Evolutionary conservation across 2,113 vertebrate genomes (phyloP).

Genomic region (Beaufortia kweichowensis): DNA sequence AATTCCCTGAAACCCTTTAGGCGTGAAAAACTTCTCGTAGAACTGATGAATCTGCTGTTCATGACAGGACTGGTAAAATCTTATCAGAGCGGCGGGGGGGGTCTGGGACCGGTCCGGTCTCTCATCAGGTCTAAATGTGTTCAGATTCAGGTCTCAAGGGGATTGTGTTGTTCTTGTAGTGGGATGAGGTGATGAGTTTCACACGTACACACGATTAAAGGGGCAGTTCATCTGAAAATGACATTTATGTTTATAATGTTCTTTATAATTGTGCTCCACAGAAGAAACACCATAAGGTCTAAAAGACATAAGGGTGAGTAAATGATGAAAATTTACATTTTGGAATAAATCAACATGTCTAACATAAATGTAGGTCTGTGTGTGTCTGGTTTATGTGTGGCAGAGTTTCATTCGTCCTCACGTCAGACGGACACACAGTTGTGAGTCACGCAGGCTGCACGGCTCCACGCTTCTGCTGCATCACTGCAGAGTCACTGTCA

Average conservation of each 20-base stretch:
- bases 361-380: neutral
- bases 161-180: neutral
- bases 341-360: too few species aligned
- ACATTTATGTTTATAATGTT: too few species aligned
- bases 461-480: constrained; percentile 13
- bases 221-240: too few species aligned
- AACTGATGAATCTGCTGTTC: constrained; percentile 41
- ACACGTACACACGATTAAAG: too few species aligned
- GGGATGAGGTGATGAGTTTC: neutral
- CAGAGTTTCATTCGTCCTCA: constrained; percentile 5
- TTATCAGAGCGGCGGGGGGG: neutral
- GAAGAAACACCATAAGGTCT: neutral
- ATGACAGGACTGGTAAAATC: constrained; percentile 16
- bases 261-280: neutral
- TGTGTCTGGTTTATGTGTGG: neutral
- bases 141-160: neutral
- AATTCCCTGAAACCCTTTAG: constrained; percentile 23
- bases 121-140: neutral
- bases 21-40: constrained; percentile 21
- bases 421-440: neutral
- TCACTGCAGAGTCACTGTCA: constrained; percentile 19
- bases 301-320: too few species aligned
- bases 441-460: constrained; percentile 19
- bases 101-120: neutral
- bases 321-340: too few species aligned